Base-by-base conservation (phyloP, 2,888 invertebrate genomes). In the Hirtodrosophila confusa region DNA sequence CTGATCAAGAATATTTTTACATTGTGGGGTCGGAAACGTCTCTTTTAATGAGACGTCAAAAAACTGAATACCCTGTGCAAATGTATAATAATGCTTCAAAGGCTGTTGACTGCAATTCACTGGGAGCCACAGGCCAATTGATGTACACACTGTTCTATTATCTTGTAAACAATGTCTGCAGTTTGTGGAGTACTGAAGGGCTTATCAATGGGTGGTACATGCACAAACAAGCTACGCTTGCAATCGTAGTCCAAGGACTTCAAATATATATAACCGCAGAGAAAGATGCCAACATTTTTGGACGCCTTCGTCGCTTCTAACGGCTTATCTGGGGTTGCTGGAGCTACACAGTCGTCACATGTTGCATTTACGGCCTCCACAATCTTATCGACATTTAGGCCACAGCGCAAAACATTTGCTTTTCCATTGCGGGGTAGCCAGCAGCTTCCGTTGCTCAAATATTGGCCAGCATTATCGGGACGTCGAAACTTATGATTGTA, bases 181-280 rank as follows among this genome's bases (percentile, higher is more conserved):
- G 94, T 91, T 88, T 95, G 92, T 17, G 91, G 67, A 2, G 93
- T 93, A n/a, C 93, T 90, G 85, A 94, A 95, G 0, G 94, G 94
- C 61, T 93, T 90, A 66, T 93, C 89, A 45, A 95, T 88, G 0
- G 94, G 93, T 11, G 97, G 96, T 1, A 97, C 96, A 91, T 97
- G 97, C 27, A 96, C 92, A 90, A 97, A 96, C n/a, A 96, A 91
- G 27, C 93, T 92, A 54, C 93, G 92, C 6, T 90, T 83, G 11
- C 89, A 88, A 89, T 95, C 92, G 36, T 94, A 92, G 80, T 93
- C 93, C 50, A 97, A 90, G 0, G 96, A 96, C 60, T 94, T 94
- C 86, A 94, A 94, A 91, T 94, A 96, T 60, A 94, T 95, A 88
- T 95, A 97, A 86, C 96, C 96, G 89, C 97, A 97, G 4, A 97